A percentile compares a stretch with the other conserved stretches of the same genome.
Evolutionary conservation across 1,140 invertebrate genomes (phyloP).

Genomic region (Heliconius hermathena): DNA sequence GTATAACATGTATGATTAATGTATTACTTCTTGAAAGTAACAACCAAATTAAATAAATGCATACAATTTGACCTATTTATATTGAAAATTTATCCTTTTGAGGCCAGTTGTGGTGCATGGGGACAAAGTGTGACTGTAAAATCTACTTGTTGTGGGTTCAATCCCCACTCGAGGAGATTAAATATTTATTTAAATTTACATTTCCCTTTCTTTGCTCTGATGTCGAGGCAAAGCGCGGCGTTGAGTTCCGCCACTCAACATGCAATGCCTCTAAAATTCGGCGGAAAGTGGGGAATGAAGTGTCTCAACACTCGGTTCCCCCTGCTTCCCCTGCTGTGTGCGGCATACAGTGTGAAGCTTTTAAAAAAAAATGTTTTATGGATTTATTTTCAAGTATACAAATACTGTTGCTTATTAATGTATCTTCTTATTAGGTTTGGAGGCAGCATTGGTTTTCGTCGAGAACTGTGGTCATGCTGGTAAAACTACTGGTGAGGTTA

Average conservation of each 20-base stretch:
- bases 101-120: too few species aligned
- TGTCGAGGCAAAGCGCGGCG: too few species aligned
- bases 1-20: constrained; percentile 6
- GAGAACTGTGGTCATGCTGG: constrained; percentile 93
- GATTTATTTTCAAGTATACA: neutral
- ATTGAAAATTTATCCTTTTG: neutral
- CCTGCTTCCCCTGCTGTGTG: too few species aligned
- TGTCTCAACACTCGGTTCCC: too few species aligned
- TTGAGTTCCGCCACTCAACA: too few species aligned
- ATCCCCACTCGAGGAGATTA: neutral
- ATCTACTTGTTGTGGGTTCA: neutral
- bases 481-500: constrained; percentile 94
- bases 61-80: constrained; percentile 7
- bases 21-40: constrained; percentile 8
- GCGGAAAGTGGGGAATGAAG: too few species aligned
- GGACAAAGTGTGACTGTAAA: too few species aligned
- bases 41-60: neutral
- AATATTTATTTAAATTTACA: too few species aligned
- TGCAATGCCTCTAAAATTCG: too few species aligned
- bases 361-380: neutral
- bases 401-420: neutral
- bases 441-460: constrained; percentile 93
- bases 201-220: too few species aligned
- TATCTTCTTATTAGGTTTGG: constrained; percentile 81
- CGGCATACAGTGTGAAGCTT: neutral